phyloP scores from a whole-genome alignment of 2,797 vertebrate species.

The Gobio occitaniae region DNA sequence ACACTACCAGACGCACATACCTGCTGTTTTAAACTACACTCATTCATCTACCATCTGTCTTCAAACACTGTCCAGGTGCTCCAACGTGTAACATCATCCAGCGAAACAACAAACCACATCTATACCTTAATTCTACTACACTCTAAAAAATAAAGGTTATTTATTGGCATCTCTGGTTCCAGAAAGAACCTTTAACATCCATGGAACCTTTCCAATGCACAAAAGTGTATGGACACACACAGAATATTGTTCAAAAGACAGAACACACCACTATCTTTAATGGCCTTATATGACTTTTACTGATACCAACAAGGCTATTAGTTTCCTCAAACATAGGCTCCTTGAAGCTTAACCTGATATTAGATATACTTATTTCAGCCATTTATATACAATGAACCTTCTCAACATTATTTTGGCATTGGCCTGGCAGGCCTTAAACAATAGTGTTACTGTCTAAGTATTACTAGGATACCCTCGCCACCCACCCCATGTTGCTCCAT shows the following conservation, averaged over 20 bases:
- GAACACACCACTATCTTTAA: constrained; percentile 13
- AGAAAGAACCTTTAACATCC: background rate
- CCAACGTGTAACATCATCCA: constrained; percentile 43
- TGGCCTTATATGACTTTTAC: constrained; percentile 2
- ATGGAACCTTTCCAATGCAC: background rate
- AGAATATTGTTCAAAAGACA: constrained; percentile 10
- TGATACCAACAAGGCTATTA: background rate
- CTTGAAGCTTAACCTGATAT: constrained; percentile 27
- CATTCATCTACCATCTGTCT: constrained; percentile 60
- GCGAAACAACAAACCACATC: constrained; percentile 36
- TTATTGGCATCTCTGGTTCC: background rate
- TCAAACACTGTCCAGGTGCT: constrained; percentile 51
- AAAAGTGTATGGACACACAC: constrained; percentile 17
- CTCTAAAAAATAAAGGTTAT: background rate
- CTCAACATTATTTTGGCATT: constrained; percentile 14
- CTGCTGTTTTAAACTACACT: constrained; percentile 38
- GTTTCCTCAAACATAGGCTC: background rate
- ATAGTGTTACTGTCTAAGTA: constrained; percentile 62
- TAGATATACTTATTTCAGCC: constrained; percentile 55
- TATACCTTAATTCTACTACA: constrained; percentile 26
- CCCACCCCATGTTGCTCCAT: constrained; percentile 43
- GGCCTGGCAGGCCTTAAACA: constrained; percentile 54
- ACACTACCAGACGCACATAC: constrained; percentile 16
- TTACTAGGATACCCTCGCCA: constrained; percentile 19
- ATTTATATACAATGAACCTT: constrained; percentile 52